Base-by-base conservation (phyloP, 2,888 invertebrate genomes). In the Phorcus lineatus region DNA sequence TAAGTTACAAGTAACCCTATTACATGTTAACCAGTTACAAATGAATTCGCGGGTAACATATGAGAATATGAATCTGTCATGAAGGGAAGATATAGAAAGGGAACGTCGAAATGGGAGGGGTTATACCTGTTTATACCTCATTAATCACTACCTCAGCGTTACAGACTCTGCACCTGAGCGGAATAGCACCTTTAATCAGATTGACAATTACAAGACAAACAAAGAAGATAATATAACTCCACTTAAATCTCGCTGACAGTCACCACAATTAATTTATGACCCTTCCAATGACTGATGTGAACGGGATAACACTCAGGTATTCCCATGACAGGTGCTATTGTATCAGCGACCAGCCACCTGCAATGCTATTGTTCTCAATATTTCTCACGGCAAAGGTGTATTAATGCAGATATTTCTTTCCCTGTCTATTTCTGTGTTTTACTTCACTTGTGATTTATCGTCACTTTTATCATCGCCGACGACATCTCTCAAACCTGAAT, bases 191-290 rank as follows among this genome's bases (percentile, higher is more conserved):
- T 62, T 19, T 62, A 62, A 62, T 62, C 62, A 62, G 11, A 28
- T 16, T 22, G 62, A 62, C 62, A 62, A 62, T 62, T 62, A 62
- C 62, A 62, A 62, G 62, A 62, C 62, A 62, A 62, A 62, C 62
- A 62, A 62, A 62, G 62, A 62, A 62, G 62, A 62, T 62, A 62
- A 62, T 62, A 62, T 62, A 62, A 62, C 62, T 62, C 62, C 28
- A 28, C 62, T 62, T 62, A 62, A 62, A 62, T 62, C 62, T 28
- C 28, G 19, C 4, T 62, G 62, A 62, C 62, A 62, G 62, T 62
- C 7, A 28, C 28, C 62, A 24, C 62, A 24, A 62, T 62, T 22
- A 62, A 62, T 62, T 28, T 28, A 62, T 24, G 62, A 62, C 62
- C 62, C 24, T 28, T 62, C 22, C 62, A 24, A 7, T 24, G 62